Evolutionary conservation across 2,113 vertebrate species (phyloP).

Genomic region (Pluvianellus socialis): DNA sequence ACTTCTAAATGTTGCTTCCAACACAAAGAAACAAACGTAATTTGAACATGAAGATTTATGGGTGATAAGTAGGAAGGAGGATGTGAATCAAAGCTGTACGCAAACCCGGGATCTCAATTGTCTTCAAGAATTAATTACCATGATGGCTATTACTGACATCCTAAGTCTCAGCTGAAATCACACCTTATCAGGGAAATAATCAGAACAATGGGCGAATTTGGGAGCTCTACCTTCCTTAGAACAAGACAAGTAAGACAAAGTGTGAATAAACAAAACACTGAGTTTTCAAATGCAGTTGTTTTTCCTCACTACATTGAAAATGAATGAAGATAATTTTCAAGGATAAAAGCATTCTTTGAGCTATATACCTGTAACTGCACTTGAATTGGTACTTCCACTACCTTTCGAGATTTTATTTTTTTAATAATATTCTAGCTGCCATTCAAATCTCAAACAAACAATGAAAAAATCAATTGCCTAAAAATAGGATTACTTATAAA

Average conservation of each 20-base stretch:
- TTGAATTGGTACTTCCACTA: neutral
- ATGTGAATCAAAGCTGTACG: neutral
- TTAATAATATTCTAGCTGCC: neutral
- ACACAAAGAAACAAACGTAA: neutral
- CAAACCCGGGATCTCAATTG: neutral
- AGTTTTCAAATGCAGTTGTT: neutral
- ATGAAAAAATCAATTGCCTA: conserved; percentile 30
- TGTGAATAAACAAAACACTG: conserved; percentile 5
- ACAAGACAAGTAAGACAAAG: conserved; percentile 5
- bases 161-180: conserved; percentile 7
- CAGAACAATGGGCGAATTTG: neutral
- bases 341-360: neutral
- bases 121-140: neutral
- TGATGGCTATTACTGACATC: neutral
- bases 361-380: neutral
- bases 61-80: neutral
- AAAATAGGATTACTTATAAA: conserved; percentile 16
- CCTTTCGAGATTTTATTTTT: neutral
- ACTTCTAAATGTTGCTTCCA: neutral
- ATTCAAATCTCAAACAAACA: conserved; percentile 45
- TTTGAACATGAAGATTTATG: neutral
- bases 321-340: neutral
- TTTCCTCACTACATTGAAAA: neutral
- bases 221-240: neutral
- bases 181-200: neutral